Evolutionary conservation across 2,113 vertebrate species (phyloP).

Genomic region (Gallinago paraguaiae): DNA sequence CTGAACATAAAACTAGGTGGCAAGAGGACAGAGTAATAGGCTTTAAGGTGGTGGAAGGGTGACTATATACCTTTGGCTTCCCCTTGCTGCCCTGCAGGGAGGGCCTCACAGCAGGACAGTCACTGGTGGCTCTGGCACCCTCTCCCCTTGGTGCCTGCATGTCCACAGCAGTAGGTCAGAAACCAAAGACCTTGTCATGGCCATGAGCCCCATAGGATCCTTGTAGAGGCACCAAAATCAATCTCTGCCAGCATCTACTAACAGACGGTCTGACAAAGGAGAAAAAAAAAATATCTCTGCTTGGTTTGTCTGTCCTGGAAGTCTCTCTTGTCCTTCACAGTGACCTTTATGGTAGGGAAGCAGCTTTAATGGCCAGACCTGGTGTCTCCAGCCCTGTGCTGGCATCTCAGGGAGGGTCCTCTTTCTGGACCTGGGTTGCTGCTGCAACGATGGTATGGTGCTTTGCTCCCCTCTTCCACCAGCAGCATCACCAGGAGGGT

Average conservation of each 20-base stretch:
- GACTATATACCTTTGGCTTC: background rate
- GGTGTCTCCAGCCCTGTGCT: background rate
- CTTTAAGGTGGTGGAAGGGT: background rate
- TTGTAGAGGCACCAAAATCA: background rate
- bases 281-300: background rate
- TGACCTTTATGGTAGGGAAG: background rate
- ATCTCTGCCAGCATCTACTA: background rate
- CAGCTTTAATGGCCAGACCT: background rate
- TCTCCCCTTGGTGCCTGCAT: background rate
- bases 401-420: background rate
- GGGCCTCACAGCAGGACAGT: too few species aligned
- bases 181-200: background rate
- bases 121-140: background rate
- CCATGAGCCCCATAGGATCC: background rate
- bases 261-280: background rate
- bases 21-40: background rate
- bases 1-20: background rate
- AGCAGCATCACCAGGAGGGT: accelerated
- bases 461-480: background rate
- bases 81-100: accelerated
- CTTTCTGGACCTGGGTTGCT: background rate
- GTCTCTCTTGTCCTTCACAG: background rate
- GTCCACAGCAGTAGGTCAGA: background rate
- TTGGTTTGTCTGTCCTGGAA: background rate
- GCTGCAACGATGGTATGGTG: background rate